Percentiles rank a stretch among this genome's conserved stretches.
These are phyloP conservation scores for Drosophila meridiana DNA, from an alignment of 2,888 invertebrate genomes.

Conservation along the genomic window DNA sequence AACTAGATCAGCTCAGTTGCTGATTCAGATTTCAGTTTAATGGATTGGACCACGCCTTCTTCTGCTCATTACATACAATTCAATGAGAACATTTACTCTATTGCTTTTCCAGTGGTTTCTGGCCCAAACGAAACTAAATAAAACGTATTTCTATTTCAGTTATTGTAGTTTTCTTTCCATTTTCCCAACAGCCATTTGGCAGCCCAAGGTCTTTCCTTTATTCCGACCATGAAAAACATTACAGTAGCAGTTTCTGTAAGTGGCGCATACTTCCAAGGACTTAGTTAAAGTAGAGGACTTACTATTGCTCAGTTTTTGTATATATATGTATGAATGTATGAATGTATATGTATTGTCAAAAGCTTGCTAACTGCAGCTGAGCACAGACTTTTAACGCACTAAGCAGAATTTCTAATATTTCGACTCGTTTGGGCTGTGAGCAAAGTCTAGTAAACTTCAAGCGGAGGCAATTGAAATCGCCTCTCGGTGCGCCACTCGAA, in stretches of 20 bases:
- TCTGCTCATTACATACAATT: neutral
- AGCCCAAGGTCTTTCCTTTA: neutral
- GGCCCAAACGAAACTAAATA: neutral
- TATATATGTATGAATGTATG: neutral
- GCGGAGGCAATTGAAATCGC: slow-evolving; percentile 56
- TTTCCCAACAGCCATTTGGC: neutral
- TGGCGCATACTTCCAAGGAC: slow-evolving; percentile 1
- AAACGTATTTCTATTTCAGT: neutral
- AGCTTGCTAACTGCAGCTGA: slow-evolving; percentile 4
- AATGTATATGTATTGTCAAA: neutral
- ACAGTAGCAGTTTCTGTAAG: neutral
- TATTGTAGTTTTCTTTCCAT: neutral
- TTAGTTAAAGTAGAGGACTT: neutral
- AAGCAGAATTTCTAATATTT: neutral
- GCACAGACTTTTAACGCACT: slow-evolving; percentile 1
- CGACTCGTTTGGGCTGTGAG: neutral
- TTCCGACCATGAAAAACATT: neutral
- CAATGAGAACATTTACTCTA: neutral
- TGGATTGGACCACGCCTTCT: neutral
- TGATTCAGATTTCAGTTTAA: neutral
- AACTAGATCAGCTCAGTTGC: neutral
- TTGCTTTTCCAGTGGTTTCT: neutral
- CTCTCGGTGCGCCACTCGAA: slow-evolving; percentile 51
- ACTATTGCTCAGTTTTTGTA: neutral
- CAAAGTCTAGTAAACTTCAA: slow-evolving; percentile 47